These are phyloP conservation scores for Tapera naevia DNA, from an alignment of 2,797 vertebrate genomes.

Conservation along the genomic window DNA sequence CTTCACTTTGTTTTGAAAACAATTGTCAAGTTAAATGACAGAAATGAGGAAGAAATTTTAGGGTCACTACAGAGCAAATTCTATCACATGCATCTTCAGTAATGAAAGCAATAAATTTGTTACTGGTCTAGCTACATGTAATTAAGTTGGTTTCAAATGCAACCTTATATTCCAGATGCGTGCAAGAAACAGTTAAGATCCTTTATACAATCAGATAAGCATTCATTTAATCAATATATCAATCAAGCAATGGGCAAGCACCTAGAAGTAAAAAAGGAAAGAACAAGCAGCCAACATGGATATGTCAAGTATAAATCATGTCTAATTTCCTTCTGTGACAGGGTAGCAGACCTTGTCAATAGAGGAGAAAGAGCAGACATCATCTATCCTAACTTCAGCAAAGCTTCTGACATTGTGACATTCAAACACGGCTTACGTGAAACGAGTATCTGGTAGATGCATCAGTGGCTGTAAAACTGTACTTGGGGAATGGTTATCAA, in stretches of 20 bases:
- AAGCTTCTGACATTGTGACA: slow-evolving; percentile 50
- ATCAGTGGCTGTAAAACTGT: slow-evolving; percentile 1
- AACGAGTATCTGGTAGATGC: slow-evolving; percentile 2
- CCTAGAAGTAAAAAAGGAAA: slow-evolving; percentile 4
- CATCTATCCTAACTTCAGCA: slow-evolving; percentile 58
- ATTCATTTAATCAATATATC: slow-evolving; percentile 37
- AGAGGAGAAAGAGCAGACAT: slow-evolving; percentile 57
- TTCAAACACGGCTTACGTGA: not conserved
- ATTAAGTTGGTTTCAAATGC: not conserved
- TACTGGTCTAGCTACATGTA: not conserved
- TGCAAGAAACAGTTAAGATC: not conserved
- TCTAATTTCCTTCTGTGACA: slow-evolving; percentile 48
- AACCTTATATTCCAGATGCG: not conserved
- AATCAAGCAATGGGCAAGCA: slow-evolving; percentile 3
- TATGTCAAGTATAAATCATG: slow-evolving; percentile 52
- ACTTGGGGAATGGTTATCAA: not conserved
- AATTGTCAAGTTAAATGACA: not conserved
- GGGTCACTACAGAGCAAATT: not conserved
- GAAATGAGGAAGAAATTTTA: not conserved
- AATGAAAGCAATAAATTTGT: not conserved
- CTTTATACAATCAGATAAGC: not conserved
- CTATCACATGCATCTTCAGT: not conserved
- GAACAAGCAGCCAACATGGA: slow-evolving; percentile 17
- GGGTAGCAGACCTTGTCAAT: slow-evolving; percentile 57
- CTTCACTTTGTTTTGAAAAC: slow-evolving; percentile 1